Conservation (phyloP, 2,113 vertebrate genomes). For the Pogona vitticeps region DNA sequence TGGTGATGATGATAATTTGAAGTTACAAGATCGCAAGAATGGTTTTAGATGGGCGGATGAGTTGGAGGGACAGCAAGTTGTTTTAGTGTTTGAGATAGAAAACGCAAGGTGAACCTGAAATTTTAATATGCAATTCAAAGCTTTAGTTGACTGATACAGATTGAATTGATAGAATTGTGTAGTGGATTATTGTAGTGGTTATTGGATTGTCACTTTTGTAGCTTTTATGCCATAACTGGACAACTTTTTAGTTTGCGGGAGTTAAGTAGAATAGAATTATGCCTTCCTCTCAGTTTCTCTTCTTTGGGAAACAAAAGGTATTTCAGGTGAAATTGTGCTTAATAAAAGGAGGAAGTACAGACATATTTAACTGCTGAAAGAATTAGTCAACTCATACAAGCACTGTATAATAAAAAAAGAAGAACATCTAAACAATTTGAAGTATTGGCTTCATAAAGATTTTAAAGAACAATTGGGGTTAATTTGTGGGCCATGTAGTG, state of each 20-base stretch:
- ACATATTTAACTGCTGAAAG: background rate
- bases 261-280: background rate
- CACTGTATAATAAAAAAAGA: background rate
- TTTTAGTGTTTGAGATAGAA: background rate
- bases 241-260: background rate
- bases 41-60: background rate
- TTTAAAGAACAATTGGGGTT: background rate
- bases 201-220: background rate
- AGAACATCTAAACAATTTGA: background rate
- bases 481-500: background rate
- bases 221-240: background rate
- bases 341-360: background rate
- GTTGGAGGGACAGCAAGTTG: background rate
- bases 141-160: background rate
- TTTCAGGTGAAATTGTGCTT: background rate
- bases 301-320: background rate
- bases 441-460: background rate
- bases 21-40: background rate
- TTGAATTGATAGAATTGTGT: background rate
- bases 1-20: background rate
- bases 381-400: background rate
- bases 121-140: background rate
- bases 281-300: too few relatives aligned
- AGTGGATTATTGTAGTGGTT: background rate
- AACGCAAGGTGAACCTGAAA: background rate